Percentiles rank a stretch among this genome's conserved stretches.
Conservation (phyloP, 92 coral and sea anemone species). For the Zoanthus sansibaricus region DNA sequence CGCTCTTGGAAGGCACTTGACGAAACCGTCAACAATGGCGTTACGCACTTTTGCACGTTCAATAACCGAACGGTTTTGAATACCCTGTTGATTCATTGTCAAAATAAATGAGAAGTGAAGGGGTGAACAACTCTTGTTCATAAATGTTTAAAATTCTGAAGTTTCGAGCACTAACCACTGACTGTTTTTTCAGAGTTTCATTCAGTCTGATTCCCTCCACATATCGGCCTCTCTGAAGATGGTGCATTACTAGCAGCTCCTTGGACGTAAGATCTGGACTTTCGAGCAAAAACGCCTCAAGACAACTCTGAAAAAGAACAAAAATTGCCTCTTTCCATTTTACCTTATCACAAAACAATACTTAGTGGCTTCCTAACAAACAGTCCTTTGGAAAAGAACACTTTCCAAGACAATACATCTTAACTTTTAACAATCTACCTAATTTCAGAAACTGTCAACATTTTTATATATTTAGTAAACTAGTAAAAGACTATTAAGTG, state of each 20-base stretch:
- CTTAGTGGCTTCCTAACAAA: no score
- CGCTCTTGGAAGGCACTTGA: conserved; percentile 86
- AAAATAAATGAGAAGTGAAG: background rate
- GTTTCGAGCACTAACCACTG: background rate
- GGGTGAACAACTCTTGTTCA: background rate
- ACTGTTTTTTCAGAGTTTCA: conserved; percentile 76
- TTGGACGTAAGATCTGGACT: conserved; percentile 77
- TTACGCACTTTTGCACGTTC: conserved; percentile 91
- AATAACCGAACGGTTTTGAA: conserved; percentile 72
- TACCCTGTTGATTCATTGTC: conserved; percentile 56
- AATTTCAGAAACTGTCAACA: no score
- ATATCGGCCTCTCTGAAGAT: conserved; percentile 86
- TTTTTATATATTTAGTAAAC: no score
- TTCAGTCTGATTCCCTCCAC: conserved; percentile 93
- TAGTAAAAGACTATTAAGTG: no score
- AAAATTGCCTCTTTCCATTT: no score
- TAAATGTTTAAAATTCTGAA: background rate
- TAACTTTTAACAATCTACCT: no score
- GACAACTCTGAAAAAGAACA: conserved; percentile 66
- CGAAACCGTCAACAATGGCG: conserved; percentile 85
- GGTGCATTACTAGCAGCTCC: conserved; percentile 94
- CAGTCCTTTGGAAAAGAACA: no score
- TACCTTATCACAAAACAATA: no score
- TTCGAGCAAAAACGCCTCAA: conserved; percentile 77
- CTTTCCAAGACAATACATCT: no score